Base-by-base conservation (phyloP, 2,797 vertebrate genomes). In the Spinibarbus caldwelli region DNA sequence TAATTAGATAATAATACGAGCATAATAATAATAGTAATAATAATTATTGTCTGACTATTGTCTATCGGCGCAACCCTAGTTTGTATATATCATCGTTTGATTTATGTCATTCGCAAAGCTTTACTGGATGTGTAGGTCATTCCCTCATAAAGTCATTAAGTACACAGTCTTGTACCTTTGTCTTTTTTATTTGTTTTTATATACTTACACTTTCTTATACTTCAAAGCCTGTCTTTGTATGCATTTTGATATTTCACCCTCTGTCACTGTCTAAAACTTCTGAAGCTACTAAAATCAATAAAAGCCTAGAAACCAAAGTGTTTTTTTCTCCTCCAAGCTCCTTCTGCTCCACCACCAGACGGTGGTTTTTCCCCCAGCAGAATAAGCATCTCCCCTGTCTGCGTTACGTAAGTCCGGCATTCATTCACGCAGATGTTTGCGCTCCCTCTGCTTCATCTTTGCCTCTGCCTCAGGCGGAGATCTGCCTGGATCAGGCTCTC, bases 361-460 rank as follows among this genome's bases (percentile, higher is more conserved):
- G 2, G 57, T 26, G 36, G 8, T 72, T 79, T 47, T 72, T 47
- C 52, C 26, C 41, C 66, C 38, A 49, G 66, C 36, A 78, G 47
- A 78, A 70, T 68, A 31, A 31, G 47, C 34, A 43, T 84, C 62
- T 57, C 73, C 41, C 47, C 6, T 19, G 10, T 62, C 26, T 79
- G 72, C 4, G 67, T 79, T 79, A 72, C 23, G 10, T 36, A 85
- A 79, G 83, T 72, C 38, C 38, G 8, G 21, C 41, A 70, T 67
- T 79, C 77, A 64, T 62, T 85, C 52, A 47, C 36, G 31, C 75
- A 70, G 76, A 85, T 59, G 52, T 79, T 64, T 78, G 47, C 45
- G n/a, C 62, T 82, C 12, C 47, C 47, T 76, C 17, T 77, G 79
- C 64, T 82, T 77, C 59, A 77, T 82, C 62, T 81, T 71, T 70